These are phyloP conservation scores for Camponotus floridanus DNA, from an alignment of 1,140 invertebrate species.

Conservation along the genomic window DNA sequence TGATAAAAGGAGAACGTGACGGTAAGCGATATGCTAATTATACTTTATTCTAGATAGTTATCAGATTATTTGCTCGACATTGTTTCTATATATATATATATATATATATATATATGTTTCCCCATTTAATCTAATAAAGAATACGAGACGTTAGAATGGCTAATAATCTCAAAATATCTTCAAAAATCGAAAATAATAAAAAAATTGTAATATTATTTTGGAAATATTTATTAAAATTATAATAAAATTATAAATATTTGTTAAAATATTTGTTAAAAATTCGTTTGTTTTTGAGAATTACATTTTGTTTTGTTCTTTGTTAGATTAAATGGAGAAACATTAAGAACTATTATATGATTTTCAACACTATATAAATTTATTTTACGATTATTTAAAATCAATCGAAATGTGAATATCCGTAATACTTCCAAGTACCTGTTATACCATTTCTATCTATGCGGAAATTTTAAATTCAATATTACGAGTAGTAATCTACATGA, in stretches of 20 bases:
- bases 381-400: not conserved
- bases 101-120: no score
- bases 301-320: not conserved
- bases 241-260: not conserved
- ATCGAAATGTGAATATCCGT: not conserved
- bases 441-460: not conserved
- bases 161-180: not conserved
- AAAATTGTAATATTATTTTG: not conserved
- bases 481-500: constrained; percentile 50
- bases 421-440: not conserved
- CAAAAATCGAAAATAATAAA: no score
- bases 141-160: no score
- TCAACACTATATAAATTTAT: no score
- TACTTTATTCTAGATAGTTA: not conserved
- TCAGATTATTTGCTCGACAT: not conserved
- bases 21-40: not conserved
- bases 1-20: constrained; percentile 4
- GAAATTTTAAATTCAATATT: constrained; percentile 57
- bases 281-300: not conserved
- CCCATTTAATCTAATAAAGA: no score
- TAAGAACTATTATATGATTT: not conserved
- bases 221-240: not conserved
- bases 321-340: not conserved
- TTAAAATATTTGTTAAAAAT: not conserved
- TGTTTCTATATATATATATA: no score